phyloP scores from a whole-genome alignment of 2,888 invertebrate genomes.

The Scaptomyza reducta region DNA sequence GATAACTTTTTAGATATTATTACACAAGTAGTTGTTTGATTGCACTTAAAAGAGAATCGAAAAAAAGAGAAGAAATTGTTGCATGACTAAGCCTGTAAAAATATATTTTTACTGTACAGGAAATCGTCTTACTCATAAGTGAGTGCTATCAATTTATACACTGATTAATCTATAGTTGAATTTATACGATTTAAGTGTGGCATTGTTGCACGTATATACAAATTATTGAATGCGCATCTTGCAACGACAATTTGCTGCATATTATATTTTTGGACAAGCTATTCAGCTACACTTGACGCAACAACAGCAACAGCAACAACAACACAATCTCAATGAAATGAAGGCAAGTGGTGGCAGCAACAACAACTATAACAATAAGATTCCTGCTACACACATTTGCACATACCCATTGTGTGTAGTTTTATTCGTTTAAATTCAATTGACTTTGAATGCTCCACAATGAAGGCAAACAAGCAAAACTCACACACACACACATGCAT shows the following conservation, averaged over 20 bases:
- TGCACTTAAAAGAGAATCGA: no score
- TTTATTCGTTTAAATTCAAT: constrained; percentile 78
- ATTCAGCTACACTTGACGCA: constrained; percentile 55
- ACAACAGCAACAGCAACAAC: constrained; percentile 44
- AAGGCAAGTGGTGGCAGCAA: constrained; percentile 66
- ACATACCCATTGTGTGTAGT: constrained; percentile 62
- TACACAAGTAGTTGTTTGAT: no score
- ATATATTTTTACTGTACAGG: constrained; percentile 16
- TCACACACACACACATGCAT: constrained; percentile 11
- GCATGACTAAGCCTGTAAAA: not conserved
- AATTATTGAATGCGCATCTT: constrained; percentile 40
- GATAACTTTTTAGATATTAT: no score
- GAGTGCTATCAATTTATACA: constrained; percentile 41
- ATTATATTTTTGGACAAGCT: constrained; percentile 62
- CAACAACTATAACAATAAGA: constrained; percentile 50
- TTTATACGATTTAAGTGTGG: constrained; percentile 47
- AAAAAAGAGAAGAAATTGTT: no score
- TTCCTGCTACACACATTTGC: constrained; percentile 37
- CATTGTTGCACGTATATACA: not conserved
- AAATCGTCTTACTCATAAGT: constrained; percentile 32
- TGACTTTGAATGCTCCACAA: constrained; percentile 77
- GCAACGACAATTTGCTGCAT: constrained; percentile 60
- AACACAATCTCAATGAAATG: constrained; percentile 65
- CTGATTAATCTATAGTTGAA: constrained; percentile 65
- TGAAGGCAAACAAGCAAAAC: constrained; percentile 64